Base-by-base conservation (phyloP, 2,797 vertebrate genomes). In the Spinibarbus caldwelli region DNA sequence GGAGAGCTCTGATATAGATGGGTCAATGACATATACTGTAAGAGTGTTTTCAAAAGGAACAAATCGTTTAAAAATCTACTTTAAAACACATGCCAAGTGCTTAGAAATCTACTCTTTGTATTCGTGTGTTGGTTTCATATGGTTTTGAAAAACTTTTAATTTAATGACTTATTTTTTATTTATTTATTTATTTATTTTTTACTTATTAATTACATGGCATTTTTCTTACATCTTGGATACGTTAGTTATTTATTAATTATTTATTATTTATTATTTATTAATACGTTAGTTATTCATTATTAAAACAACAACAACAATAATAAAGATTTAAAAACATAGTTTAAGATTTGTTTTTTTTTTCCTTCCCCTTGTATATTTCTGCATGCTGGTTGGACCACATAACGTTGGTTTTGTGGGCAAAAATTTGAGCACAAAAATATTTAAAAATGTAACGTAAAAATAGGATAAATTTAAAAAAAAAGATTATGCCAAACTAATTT, bases 1-100 rank as follows among this genome's bases (percentile, higher is more conserved):
- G 71, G 2, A 86, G 80, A 73, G 75, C 31, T 34, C 88, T 87
- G 90, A 66, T 81, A 85, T 47, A 59, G 31, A 83, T 21, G 41
- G 59, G 41, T 64, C 57, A 78, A 64, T 78, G 17, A 64, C 38
- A 17, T 62, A 47, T 66, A n/a, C n/a, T n/a, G n/a, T n/a, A 29
- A 4, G 6, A 45, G 15, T 80, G 38, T 31, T 47, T 64, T 64
- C 3, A 23, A 64, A 79, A 66, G 9, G 29, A 45, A 23, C 23
- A 34, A 43, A 47, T 79, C 59, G 47, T 67, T 38, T 38, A 2
- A n/a, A 54, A 54, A 36, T 77, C 3, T 57, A 57, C 11, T 77
- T 52, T 75, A 52, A 49, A 36, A 76, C 21, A 43, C 2, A 17
- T 9, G n/a, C 4, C 15, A 47, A 19, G 26, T 73, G n/a, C 43